A percentile compares a stretch with the other conserved stretches of the same genome.
These are phyloP conservation scores for Microtus obscurus DNA, from an alignment of 2,797 vertebrate genomes.

Conservation along the genomic window DNA sequence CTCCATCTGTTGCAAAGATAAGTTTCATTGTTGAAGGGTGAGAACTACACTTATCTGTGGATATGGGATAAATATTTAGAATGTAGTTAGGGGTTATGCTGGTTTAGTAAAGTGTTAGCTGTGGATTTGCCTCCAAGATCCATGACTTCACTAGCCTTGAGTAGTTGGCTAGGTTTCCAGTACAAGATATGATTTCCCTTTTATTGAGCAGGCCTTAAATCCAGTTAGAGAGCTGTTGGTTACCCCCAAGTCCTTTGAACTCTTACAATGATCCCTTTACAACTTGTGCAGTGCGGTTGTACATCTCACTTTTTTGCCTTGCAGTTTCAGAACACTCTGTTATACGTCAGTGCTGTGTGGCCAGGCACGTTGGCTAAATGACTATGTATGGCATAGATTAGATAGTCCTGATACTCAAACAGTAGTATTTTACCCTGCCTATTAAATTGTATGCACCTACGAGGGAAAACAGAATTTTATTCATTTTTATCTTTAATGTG, in stretches of 20 bases:
- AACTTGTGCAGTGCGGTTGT: not conserved
- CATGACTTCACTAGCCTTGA: not conserved
- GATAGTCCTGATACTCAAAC: not conserved
- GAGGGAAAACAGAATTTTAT: not conserved
- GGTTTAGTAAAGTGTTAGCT: not conserved
- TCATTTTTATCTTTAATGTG: constrained; percentile 3
- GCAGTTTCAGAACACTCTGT: not conserved
- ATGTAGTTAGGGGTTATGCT: not conserved
- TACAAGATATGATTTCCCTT: not conserved
- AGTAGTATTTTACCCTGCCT: not conserved
- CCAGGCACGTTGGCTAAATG: not conserved
- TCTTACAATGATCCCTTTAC: not conserved
- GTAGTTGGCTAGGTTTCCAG: not conserved
- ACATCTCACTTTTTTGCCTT: not conserved
- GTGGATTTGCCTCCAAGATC: not conserved
- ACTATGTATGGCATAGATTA: not conserved
- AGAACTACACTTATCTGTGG: not conserved
- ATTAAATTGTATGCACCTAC: not conserved
- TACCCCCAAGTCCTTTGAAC: not conserved
- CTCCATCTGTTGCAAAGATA: not conserved
- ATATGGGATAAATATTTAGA: not conserved
- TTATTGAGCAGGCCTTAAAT: not conserved
- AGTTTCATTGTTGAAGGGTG: not conserved
- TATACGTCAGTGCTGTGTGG: too few relatives aligned
- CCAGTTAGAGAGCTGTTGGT: not conserved